These are phyloP conservation scores for Bembecia ichneumoniformis DNA, from an alignment of 2,888 invertebrate genomes.

Conservation along the genomic window DNA sequence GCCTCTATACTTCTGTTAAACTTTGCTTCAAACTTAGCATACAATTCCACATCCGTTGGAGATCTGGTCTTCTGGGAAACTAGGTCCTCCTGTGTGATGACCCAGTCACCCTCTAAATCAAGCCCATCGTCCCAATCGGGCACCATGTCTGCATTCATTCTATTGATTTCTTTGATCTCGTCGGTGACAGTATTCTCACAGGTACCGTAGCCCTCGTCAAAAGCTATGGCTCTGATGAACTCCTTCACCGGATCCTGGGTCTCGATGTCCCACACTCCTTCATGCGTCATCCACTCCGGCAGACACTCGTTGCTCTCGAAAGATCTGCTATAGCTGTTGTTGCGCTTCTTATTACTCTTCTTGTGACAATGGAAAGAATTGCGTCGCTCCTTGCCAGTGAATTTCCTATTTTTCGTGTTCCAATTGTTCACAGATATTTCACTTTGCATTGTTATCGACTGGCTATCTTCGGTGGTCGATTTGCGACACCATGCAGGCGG, in stretches of 20 bases:
- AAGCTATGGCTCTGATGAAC: slow-evolving; percentile 58
- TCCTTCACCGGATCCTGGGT: slow-evolving; percentile 62
- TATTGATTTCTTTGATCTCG: slow-evolving; percentile 37
- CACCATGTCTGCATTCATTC: slow-evolving; percentile 36
- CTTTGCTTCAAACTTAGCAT: slow-evolving; percentile 76
- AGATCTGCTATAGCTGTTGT: slow-evolving; percentile 55
- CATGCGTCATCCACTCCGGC: slow-evolving; percentile 71
- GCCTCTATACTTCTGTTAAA: slow-evolving; percentile 79
- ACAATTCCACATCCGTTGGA: slow-evolving; percentile 63
- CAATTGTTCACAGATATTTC: slow-evolving; percentile 50
- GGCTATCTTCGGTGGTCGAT: slow-evolving; percentile 23
- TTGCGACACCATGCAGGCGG: slow-evolving; percentile 63
- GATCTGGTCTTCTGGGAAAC: slow-evolving; percentile 35
- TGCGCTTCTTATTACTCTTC: slow-evolving; percentile 48
- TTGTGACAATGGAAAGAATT: slow-evolving; percentile 55
- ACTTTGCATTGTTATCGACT: slow-evolving; percentile 55
- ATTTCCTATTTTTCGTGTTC: slow-evolving; percentile 48
- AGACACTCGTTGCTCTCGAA: slow-evolving; percentile 58
- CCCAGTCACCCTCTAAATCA: slow-evolving; percentile 44
- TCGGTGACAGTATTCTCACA: slow-evolving; percentile 63
- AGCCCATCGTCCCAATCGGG: slow-evolving; percentile 53
- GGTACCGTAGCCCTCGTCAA: slow-evolving; percentile 67
- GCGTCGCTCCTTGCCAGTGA: slow-evolving; percentile 54
- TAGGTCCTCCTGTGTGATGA: slow-evolving; percentile 32
- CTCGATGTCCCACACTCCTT: slow-evolving; percentile 67